Base-by-base conservation (phyloP, 2,113 vertebrate species). In the Origma solitaria region DNA sequence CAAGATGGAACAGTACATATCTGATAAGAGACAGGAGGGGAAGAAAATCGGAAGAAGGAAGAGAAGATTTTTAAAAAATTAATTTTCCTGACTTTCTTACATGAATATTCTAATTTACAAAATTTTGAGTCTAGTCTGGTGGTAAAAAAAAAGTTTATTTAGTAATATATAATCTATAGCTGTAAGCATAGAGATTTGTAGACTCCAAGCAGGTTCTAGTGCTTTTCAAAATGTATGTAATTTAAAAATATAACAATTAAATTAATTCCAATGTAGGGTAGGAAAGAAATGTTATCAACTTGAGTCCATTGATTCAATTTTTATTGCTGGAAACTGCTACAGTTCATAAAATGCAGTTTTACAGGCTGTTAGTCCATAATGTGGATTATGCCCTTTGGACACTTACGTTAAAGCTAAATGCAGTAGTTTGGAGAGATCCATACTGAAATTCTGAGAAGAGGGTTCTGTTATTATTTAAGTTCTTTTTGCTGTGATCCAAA, bases 261-360 rank as follows among this genome's bases (percentile, higher is more conserved):
- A 78, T 62, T 66, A 6, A 89, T 82, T 82, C 30, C 53, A n/a
- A 1, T 49, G 8, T 64, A 27, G 33, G 6, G 22, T 58, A 56
- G 25, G 42, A 62, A 88, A 62, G 62, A 94, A 90, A 58, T 88
- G 50, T 62, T 71, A 76, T 61, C 62, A 62, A 2, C 58, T 73
- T 30, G 71, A 94, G 71, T 80, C 45, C 81, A 88, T 35, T 91
- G 91, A 77, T 89, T 95, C 53, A 6, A 7, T 76, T 95, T 96
- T 95, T 95, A 95, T 88, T 88, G 49, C 71, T 73, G 38, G 60
- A 93, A 91, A 90, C 58, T 71, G 93, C 84, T 95, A n/a, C 90
- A 92, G 89, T 92, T 95, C 91, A 95, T 95, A 96, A 95, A 96
- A 94, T 85, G 86, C 84, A 77, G 89, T 94, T 95, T 96, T 96